A percentile compares a stretch with the other conserved stretches of the same genome.
Conservation (phyloP, 2,797 vertebrate genomes). For the Anguilla pacifica region DNA sequence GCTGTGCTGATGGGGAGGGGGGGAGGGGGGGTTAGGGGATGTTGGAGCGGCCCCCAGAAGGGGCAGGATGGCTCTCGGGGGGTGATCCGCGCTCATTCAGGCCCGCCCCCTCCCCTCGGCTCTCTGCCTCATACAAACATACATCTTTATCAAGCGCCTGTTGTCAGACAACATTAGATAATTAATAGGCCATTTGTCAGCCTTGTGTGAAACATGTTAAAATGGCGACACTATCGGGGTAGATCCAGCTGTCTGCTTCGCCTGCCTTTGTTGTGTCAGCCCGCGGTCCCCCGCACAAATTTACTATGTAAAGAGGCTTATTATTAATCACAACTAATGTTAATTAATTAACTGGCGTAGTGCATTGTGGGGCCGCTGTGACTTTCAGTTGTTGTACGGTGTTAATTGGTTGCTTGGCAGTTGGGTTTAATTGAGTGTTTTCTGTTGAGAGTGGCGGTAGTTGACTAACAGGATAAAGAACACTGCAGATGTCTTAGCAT, state of each 20-base stretch:
- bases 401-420: slow-evolving; percentile 87
- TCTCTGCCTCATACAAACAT: slow-evolving; percentile 82
- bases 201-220: slow-evolving; percentile 95
- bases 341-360: slow-evolving; percentile 94
- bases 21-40: neutral
- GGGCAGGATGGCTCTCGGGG: slow-evolving; percentile 47
- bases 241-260: slow-evolving; percentile 86
- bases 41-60: slow-evolving; percentile 43
- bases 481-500: slow-evolving; percentile 65
- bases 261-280: slow-evolving; percentile 86
- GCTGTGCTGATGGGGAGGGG: slow-evolving; percentile 44
- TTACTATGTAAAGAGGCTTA: slow-evolving; percentile 90
- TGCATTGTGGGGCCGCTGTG: slow-evolving; percentile 72
- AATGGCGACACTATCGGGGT: slow-evolving; percentile 92
- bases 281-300: slow-evolving; percentile 82
- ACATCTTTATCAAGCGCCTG: slow-evolving; percentile 99
- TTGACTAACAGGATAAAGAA: slow-evolving; percentile 65
- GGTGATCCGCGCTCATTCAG: slow-evolving; percentile 28
- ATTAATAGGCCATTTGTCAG: slow-evolving; percentile 99
- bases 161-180: slow-evolving; percentile 99
- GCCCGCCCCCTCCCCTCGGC: slow-evolving; percentile 31
- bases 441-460: slow-evolving; percentile 64
- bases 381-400: slow-evolving; percentile 85
- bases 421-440: slow-evolving; percentile 77
- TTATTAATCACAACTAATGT: slow-evolving; percentile 98